Conservation (phyloP, 1,140 invertebrate species). For the Diachasmimorpha longicaudata region DNA sequence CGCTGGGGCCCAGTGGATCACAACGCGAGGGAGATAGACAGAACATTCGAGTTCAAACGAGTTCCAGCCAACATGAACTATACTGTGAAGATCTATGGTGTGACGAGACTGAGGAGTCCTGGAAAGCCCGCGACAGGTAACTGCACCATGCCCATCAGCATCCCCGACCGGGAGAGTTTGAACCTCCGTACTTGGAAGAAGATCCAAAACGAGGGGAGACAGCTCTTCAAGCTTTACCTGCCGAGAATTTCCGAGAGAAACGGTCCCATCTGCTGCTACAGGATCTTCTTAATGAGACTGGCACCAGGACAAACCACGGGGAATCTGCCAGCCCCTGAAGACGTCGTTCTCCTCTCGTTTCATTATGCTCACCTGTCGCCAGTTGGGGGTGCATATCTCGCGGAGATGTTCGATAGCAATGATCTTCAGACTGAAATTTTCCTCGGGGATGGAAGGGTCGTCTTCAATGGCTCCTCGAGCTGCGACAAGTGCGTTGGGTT, state of each 20-base stretch:
- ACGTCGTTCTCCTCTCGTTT: slow-evolving; percentile 73
- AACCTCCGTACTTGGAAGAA: slow-evolving; percentile 75
- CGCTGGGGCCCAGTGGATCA: slow-evolving; percentile 68
- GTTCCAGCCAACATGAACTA: slow-evolving; percentile 82
- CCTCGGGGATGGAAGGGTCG: slow-evolving; percentile 68
- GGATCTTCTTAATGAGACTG: slow-evolving; percentile 79
- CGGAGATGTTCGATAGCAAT: slow-evolving; percentile 77
- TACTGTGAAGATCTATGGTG: slow-evolving; percentile 68
- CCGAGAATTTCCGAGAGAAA: slow-evolving; percentile 82
- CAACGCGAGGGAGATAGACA: slow-evolving; percentile 64
- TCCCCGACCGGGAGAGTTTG: slow-evolving; percentile 71
- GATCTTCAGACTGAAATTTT: slow-evolving; percentile 68
- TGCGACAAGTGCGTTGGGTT: slow-evolving; percentile 65
- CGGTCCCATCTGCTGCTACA: slow-evolving; percentile 85
- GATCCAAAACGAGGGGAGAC: slow-evolving; percentile 70
- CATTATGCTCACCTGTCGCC: slow-evolving; percentile 72
- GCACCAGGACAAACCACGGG: slow-evolving; percentile 68
- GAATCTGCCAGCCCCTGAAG: slow-evolving; percentile 71
- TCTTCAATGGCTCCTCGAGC: slow-evolving; percentile 50
- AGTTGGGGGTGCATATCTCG: slow-evolving; percentile 76
- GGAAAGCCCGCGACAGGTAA: slow-evolving; percentile 68
- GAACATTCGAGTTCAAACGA: slow-evolving; percentile 67
- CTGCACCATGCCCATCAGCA: slow-evolving; percentile 73
- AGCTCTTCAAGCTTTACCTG: slow-evolving; percentile 74
- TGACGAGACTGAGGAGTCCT: slow-evolving; percentile 73